Base-by-base conservation (phyloP, 1,140 invertebrate species). In the Branchinecta lindahli region DNA sequence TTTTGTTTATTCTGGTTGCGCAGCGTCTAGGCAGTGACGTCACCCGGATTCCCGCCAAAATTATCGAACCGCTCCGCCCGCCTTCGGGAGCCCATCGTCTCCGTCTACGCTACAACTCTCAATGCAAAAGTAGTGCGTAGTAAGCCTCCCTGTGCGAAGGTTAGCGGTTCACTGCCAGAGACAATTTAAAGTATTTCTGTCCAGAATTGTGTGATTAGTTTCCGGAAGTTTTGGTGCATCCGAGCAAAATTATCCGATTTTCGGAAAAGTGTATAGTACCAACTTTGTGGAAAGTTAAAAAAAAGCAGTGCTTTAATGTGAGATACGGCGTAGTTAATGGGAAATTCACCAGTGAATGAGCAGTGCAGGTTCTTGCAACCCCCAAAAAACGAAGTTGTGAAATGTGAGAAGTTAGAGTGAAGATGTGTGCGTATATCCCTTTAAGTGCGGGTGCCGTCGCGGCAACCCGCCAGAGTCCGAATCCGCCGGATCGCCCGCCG, bases 1-100 rank as follows among this genome's bases (percentile, higher is more conserved):
- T 33, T 61, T 61, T 61, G 52, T 61, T 61, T 15, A 61, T 61
- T 61, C 52, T 61, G 52, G 18, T 61, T 61, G 52, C 52, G 52
- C 52, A 61, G 52, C 52, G 52, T 61, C 52, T 61, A 4, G 52
- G 52, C 52, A 12, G 52, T 61, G 18, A 61, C 52, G 52, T 61
- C 52, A 61, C 18, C 52, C 12, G 52, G 18, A 61, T 61, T 61
- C 52, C 52, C 52, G 52, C 52, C 52, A 61, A 61, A 61, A 15
- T 61, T 61, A 61, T 61, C 52, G 52, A 61, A 6, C 52, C 52
- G 52, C 33, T 5, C 33, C 12, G 12, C 18, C 52, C 6, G 52
- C 52, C 52, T 61, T 61, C 52, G 12, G 52, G 52, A 61, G 52
- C 52, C 52, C 12, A 61, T 12, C 12, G 12, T 61, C 52, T 61